Percentiles rank a stretch among this genome's conserved stretches.
Evolutionary conservation across 2,797 vertebrate genomes (phyloP).

Genomic region (Leucoraja ocellata): DNA sequence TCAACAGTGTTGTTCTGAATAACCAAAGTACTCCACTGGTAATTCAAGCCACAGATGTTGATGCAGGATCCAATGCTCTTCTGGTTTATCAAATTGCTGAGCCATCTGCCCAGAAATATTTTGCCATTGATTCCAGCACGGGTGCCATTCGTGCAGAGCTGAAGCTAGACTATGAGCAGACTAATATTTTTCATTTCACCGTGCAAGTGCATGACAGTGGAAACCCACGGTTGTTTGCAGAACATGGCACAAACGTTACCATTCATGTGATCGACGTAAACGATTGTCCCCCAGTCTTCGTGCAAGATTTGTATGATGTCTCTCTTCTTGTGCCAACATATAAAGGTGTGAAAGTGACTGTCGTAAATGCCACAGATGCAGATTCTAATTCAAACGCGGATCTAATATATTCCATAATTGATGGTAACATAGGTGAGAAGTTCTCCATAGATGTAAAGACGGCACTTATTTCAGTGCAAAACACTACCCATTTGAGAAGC

Average conservation of each 20-base stretch:
- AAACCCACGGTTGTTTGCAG: constrained; percentile 75
- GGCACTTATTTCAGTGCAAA: constrained; percentile 79
- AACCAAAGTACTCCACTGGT: constrained; percentile 78
- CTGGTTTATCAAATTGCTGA: constrained; percentile 93
- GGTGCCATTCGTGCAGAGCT: constrained; percentile 79
- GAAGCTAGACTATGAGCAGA: constrained; percentile 82
- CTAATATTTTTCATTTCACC: constrained; percentile 76
- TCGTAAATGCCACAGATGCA: constrained; percentile 76
- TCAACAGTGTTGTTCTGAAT: constrained; percentile 83
- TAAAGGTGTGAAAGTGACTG: constrained; percentile 78
- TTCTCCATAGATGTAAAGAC: constrained; percentile 72
- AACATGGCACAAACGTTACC: constrained; percentile 84
- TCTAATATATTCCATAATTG: constrained; percentile 82
- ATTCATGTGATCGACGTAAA: constrained; percentile 85
- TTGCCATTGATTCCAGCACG: constrained; percentile 89
- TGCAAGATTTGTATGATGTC: constrained; percentile 72
- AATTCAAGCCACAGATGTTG: constrained; percentile 78
- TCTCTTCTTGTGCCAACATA: constrained; percentile 80
- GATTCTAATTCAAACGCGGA: constrained; percentile 80
- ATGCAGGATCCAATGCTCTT: constrained; percentile 80
- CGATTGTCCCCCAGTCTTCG: constrained; percentile 84
- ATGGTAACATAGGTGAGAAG: constrained; percentile 95
- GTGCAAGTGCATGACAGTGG: constrained; percentile 94
- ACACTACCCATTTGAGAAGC: constrained; percentile 85
- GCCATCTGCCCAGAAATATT: constrained; percentile 81